Conservation (phyloP, 1,140 invertebrate genomes). For the Cydia splendana region DNA sequence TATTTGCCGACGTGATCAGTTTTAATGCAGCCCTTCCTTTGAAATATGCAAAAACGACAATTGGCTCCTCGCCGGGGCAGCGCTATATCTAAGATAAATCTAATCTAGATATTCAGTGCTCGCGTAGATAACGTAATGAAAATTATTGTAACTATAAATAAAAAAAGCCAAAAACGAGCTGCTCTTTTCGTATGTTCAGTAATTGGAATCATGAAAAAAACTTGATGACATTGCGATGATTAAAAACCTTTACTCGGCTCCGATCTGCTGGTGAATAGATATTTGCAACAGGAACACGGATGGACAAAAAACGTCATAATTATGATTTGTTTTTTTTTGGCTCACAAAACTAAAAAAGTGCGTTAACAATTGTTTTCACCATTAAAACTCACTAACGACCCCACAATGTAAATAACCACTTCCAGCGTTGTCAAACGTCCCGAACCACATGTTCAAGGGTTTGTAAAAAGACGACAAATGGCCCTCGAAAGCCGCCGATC, state of each 20-base stretch:
- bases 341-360: not conserved
- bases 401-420: conserved; percentile 57
- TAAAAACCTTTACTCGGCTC: not conserved
- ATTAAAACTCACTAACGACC: conserved; percentile 53
- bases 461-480: conserved; percentile 43
- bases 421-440: conserved; percentile 42
- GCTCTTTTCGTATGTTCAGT: not conserved
- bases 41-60: conserved; percentile 52
- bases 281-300: not conserved
- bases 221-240: conserved; percentile 37
- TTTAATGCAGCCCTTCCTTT: conserved; percentile 53
- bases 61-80: conserved; percentile 34
- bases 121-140: conserved; percentile 4
- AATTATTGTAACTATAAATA: not conserved
- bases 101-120: conserved; percentile 25
- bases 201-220: conserved; percentile 28
- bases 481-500: conserved; percentile 50
- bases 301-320: not conserved
- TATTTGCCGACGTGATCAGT: conserved; percentile 47
- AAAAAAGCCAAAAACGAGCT: not conserved
- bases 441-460: conserved; percentile 54
- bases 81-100: conserved; percentile 25
- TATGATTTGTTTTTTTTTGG: not conserved
- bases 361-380: conserved; percentile 41
- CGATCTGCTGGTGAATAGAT: not conserved